phyloP scores from a whole-genome alignment of 2,113 vertebrate genomes.

The Amphiprion ocellaris region DNA sequence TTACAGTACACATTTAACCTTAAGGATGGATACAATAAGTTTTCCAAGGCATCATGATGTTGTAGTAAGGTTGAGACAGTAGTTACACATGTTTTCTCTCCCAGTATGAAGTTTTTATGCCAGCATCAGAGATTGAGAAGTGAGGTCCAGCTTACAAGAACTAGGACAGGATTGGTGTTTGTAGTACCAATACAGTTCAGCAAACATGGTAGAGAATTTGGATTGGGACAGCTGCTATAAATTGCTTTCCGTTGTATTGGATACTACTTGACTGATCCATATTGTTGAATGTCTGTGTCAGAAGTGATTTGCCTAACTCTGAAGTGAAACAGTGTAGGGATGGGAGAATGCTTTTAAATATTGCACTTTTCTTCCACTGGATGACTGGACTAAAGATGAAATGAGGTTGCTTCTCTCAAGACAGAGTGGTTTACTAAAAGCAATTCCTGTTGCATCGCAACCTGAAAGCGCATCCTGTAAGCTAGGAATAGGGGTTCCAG shows the following conservation, averaged over 20 bases:
- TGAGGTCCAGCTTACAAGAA: too few species aligned
- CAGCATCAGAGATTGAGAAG: too few species aligned
- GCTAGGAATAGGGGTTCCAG: background rate
- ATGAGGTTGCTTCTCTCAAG: slow-evolving; percentile 16
- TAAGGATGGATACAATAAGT: background rate
- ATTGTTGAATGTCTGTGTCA: background rate
- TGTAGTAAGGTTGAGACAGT: too few species aligned
- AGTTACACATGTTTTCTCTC: background rate
- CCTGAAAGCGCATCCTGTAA: slow-evolving; percentile 23
- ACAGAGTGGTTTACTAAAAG: slow-evolving; percentile 50
- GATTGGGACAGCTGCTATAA: background rate
- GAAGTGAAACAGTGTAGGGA: slow-evolving; percentile 17
- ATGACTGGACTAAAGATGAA: slow-evolving; percentile 18
- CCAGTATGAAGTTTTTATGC: background rate
- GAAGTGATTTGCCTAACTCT: slow-evolving; percentile 1
- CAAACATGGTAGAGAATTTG: background rate
- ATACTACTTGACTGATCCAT: background rate
- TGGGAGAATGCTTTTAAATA: slow-evolving; percentile 69
- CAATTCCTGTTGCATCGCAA: slow-evolving; percentile 14
- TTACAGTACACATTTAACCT: background rate
- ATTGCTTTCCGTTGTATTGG: background rate
- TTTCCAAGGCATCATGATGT: background rate
- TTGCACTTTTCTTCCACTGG: slow-evolving; percentile 56
- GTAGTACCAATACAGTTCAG: background rate
- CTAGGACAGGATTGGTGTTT: too few species aligned